Percentiles rank a stretch among this genome's conserved stretches.
Evolutionary conservation across 2,797 vertebrate species (phyloP).

Genomic region (Chiroxiphia lanceolata): DNA sequence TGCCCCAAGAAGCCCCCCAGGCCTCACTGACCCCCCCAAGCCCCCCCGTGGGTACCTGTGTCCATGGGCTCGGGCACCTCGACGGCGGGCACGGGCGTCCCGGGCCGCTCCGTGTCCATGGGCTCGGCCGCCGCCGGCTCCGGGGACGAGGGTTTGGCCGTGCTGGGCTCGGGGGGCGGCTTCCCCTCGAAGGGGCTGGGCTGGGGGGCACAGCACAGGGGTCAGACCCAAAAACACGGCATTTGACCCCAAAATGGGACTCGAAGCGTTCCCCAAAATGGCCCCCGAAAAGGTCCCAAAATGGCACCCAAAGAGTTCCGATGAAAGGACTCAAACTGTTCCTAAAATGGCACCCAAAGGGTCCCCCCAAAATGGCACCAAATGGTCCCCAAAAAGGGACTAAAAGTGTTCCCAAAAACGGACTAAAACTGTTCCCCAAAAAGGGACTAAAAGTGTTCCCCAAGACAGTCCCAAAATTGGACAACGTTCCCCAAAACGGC

Average conservation of each 20-base stretch:
- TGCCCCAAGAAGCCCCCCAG: not conserved
- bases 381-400: not conserved
- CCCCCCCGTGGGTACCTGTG: not conserved
- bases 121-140: conserved; percentile 79
- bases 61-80: conserved; percentile 83
- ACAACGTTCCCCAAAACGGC: rapidly evolving
- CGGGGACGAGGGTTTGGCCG: conserved; percentile 85
- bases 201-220: conserved; percentile 52
- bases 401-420: no score
- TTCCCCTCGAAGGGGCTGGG: conserved; percentile 89
- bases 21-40: no score
- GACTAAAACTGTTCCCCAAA: no score
- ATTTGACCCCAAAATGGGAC: not conserved
- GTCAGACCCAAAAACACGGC: no score
- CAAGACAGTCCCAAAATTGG: not conserved
- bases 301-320: not conserved
- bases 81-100: conserved; percentile 89
- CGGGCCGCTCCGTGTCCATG: conserved; percentile 86
- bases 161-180: conserved; percentile 71
- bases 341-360: not conserved
- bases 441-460: no score
- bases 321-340: no score
- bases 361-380: not conserved
- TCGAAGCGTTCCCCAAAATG: not conserved
- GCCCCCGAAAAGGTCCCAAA: not conserved